Evolutionary conservation across 2,797 vertebrate species (phyloP).

Genomic region (Sphenopsis melanotis): DNA sequence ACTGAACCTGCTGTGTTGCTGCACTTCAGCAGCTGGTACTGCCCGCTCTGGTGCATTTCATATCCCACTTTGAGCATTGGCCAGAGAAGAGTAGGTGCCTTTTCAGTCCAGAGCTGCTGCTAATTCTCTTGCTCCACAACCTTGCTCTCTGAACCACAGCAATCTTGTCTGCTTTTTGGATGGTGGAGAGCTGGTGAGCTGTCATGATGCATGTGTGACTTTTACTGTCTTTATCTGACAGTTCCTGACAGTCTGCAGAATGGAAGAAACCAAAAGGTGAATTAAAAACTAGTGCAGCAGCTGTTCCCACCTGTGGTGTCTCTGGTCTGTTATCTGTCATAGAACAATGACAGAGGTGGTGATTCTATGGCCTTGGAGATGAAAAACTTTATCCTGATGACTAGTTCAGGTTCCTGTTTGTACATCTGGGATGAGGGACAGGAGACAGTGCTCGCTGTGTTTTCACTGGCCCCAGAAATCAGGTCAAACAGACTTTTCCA

Average conservation of each 20-base stretch:
- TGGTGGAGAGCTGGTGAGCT: conserved; percentile 88
- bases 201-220: conserved; percentile 88
- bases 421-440: neutral
- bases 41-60: neutral
- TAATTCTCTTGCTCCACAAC: conserved; percentile 64
- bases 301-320: neutral
- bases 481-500: neutral
- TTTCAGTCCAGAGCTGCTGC: conserved; percentile 85
- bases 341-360: neutral
- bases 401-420: neutral
- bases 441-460: neutral
- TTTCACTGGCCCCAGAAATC: neutral
- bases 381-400: neutral
- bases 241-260: conserved; percentile 86
- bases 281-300: neutral
- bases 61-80: conserved; percentile 79
- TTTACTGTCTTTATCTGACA: conserved; percentile 84
- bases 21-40: neutral
- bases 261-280: neutral
- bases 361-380: neutral
- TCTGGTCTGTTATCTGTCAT: neutral
- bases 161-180: conserved; percentile 86
- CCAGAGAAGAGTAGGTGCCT: conserved; percentile 82
- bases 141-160: conserved; percentile 80
- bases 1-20: neutral